phyloP scores from a whole-genome alignment of 1,140 invertebrate genomes.

The Drosophila fuyamai region DNA sequence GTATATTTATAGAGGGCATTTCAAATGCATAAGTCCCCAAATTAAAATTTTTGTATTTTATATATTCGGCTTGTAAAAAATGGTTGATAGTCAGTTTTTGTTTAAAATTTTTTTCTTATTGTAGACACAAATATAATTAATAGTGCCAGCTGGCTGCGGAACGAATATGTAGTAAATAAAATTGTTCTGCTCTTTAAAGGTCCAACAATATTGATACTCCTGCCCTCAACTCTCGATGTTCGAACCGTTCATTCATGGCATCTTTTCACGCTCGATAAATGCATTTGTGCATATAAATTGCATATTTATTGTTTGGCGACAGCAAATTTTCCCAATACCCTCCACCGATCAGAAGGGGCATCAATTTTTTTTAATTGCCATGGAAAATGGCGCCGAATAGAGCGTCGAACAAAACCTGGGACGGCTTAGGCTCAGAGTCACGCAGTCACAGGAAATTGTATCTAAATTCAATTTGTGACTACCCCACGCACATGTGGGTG shows the following conservation, averaged over 20 bases:
- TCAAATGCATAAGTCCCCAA: background rate
- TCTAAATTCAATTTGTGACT: conserved; percentile 81
- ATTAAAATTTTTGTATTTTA: background rate
- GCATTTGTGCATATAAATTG: conserved; percentile 79
- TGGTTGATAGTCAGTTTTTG: background rate
- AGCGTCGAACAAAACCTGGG: conserved; percentile 8
- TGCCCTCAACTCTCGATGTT: conserved; percentile 1
- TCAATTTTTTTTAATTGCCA: conserved; percentile 61
- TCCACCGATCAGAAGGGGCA: conserved; percentile 8
- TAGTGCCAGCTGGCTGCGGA: conserved; percentile 31
- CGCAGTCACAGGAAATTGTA: conserved; percentile 79
- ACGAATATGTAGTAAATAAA: conserved; percentile 28
- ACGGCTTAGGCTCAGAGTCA: conserved; percentile 57
- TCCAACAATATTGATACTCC: conserved; percentile 28
- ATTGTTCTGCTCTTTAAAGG: conserved; percentile 34
- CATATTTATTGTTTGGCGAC: conserved; percentile 73
- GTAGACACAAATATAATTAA: conserved; percentile 58
- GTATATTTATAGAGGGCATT: background rate
- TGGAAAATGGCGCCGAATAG: conserved; percentile 29
- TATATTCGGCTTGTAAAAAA: background rate
- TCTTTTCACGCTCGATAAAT: conserved; percentile 64
- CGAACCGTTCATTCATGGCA: conserved; percentile 41
- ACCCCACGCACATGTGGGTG: conserved; percentile 45
- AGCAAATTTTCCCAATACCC: conserved; percentile 27
- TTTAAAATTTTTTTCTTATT: conserved; percentile 22